Conservation (phyloP, 2,888 invertebrate species). For the Cheilosia pagana region DNA sequence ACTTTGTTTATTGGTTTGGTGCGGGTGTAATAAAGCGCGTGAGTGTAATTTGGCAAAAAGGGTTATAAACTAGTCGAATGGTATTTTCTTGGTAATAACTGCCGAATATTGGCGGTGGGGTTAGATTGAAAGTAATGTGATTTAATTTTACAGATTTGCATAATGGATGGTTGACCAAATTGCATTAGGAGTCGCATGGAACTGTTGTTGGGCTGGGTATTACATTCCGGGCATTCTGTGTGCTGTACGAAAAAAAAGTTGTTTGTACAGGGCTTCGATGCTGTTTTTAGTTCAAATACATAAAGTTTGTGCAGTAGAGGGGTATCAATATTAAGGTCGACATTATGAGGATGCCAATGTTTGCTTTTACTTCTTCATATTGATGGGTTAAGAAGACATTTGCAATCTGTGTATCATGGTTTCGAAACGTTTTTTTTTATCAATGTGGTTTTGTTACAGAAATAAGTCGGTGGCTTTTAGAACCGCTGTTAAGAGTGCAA, state of each 20-base stretch:
- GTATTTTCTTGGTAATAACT: conserved; percentile 34
- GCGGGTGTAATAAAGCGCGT: conserved; percentile 42
- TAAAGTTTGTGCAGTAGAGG: too few species aligned
- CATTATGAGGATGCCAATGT: too few species aligned
- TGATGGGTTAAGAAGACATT: too few species aligned
- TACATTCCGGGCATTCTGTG: neutral
- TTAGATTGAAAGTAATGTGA: conserved; percentile 14
- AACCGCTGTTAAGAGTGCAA: too few species aligned
- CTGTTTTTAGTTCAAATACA: neutral
- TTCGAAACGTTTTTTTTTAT: too few species aligned
- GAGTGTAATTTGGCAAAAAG: conserved; percentile 59
- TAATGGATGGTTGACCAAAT: conserved; percentile 43
- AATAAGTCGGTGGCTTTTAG: too few species aligned
- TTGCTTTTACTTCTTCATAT: too few species aligned
- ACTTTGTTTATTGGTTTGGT: neutral
- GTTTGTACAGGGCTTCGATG: neutral
- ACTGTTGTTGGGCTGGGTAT: neutral
- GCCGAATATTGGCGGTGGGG: conserved; percentile 8
- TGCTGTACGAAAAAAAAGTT: too few species aligned
- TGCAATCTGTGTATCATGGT: too few species aligned
- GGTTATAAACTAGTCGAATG: conserved; percentile 44
- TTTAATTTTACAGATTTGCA: conserved; percentile 44
- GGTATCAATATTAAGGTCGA: too few species aligned
- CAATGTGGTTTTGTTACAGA: too few species aligned
- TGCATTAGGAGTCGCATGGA: neutral